Percentiles rank a stretch among this genome's conserved stretches.
Evolutionary conservation across 2,113 vertebrate species (phyloP).

Genomic region (Sitta europaea): DNA sequence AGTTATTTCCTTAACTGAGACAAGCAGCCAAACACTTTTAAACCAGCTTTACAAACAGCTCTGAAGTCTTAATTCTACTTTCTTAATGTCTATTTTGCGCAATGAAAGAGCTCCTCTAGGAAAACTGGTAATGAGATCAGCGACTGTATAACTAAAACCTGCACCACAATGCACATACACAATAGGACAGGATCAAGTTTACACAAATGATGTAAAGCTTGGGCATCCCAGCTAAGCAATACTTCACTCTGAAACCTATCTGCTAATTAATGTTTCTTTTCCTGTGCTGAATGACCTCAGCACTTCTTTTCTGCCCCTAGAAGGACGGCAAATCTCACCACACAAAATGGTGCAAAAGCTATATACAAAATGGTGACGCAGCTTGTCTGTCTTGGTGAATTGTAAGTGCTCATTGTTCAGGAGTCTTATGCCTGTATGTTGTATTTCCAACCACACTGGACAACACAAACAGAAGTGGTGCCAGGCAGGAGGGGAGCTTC

Average conservation of each 20-base stretch:
- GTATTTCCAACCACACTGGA: accelerated
- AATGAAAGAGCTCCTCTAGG: neutral
- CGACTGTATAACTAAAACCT: neutral
- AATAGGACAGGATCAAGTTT: neutral
- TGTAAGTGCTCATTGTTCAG: neutral
- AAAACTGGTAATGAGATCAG: neutral
- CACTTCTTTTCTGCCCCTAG: neutral
- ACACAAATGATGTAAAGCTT: neutral
- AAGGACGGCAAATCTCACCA: accelerated
- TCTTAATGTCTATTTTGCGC: neutral
- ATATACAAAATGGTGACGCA: neutral
- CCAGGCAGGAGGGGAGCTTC: neutral
- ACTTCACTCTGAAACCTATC: neutral
- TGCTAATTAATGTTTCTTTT: neutral
- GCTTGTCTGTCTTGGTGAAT: accelerated
- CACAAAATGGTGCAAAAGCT: neutral
- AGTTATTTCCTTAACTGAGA: neutral
- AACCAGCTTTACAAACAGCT: neutral
- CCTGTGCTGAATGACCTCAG: neutral
- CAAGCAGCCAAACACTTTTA: neutral
- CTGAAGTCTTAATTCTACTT: neutral
- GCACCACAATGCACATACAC: neutral
- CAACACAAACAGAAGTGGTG: accelerated
- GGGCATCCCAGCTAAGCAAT: neutral
- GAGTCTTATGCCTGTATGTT: accelerated